Conservation (phyloP, 2,888 invertebrate species). For the Oscheius sp. region DNA sequence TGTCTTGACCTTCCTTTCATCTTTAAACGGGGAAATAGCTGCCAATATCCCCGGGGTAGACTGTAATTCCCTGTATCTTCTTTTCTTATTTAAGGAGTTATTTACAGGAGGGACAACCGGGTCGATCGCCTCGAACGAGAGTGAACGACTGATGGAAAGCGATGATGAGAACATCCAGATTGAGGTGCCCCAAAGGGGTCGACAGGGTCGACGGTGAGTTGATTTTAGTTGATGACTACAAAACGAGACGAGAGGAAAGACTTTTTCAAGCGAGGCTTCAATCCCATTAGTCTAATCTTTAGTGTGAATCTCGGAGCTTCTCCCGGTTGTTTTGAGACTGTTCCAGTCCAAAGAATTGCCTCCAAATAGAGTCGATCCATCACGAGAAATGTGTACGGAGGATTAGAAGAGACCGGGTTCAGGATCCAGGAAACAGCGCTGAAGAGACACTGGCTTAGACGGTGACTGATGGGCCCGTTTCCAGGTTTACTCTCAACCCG, state of each 20-base stretch:
- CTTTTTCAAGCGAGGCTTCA: neutral
- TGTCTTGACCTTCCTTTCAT: neutral
- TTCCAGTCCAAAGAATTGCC: neutral
- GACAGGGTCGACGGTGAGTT: conserved; percentile 63
- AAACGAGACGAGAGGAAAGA: neutral
- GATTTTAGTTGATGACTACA: neutral
- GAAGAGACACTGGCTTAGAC: conserved; percentile 23
- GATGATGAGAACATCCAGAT: conserved; percentile 65
- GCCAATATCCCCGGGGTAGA: too few relatives aligned
- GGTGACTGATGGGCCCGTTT: conserved; percentile 20
- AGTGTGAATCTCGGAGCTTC: neutral
- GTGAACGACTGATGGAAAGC: conserved; percentile 65
- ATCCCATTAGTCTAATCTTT: neutral
- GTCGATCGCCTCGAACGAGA: conserved; percentile 55
- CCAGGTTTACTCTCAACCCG: conserved; percentile 71
- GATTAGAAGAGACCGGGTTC: conserved; percentile 16
- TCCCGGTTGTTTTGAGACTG: neutral
- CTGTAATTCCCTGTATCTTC: neutral
- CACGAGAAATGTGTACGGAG: conserved; percentile 34
- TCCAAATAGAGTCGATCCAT: conserved; percentile 14
- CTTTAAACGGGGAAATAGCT: too few relatives aligned
- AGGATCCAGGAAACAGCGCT: conserved; percentile 25
- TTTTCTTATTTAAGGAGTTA: neutral
- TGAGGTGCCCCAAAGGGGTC: conserved; percentile 58
- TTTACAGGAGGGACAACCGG: conserved; percentile 25